Conservation (phyloP, 2,888 invertebrate genomes). For the Tryphoninae sp. region DNA sequence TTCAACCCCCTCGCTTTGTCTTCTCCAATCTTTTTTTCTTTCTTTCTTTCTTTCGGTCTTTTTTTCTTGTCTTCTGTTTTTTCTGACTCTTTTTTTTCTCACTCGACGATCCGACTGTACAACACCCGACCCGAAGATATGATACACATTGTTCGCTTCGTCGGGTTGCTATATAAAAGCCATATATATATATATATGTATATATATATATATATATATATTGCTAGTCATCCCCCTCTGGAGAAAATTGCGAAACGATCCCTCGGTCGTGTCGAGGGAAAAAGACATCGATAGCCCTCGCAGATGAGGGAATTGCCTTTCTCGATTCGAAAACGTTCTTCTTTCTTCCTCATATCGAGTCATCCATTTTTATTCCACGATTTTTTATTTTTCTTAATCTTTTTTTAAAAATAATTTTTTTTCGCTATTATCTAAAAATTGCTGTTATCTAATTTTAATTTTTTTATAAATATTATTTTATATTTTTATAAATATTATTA, state of each 20-base stretch:
- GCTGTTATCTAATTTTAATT: no score
- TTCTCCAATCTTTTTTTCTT: not conserved
- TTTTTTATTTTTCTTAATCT: no score
- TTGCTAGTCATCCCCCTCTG: not conserved
- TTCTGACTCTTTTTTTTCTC: not conserved
- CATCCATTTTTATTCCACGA: no score
- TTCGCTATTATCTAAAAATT: no score
- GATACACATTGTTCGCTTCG: slow-evolving; percentile 40
- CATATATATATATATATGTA: not conserved
- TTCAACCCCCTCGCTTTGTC: slow-evolving; percentile 29
- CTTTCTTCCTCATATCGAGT: no score
- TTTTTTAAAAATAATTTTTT: no score
- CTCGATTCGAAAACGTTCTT: not conserved
- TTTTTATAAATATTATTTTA: no score
- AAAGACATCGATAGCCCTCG: not conserved
- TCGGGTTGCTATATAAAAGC: not conserved
- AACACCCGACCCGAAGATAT: slow-evolving; percentile 31
- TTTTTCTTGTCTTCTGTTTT: not conserved
- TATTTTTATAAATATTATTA: no score
- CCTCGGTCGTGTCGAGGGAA: not conserved
- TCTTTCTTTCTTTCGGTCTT: slow-evolving; percentile 17
- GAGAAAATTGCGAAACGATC: not conserved
- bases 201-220: not conserved
- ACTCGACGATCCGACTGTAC: slow-evolving; percentile 13
- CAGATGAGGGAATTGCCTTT: not conserved